phyloP scores from a whole-genome alignment of 2,888 invertebrate species.

The Andricus curvator region DNA sequence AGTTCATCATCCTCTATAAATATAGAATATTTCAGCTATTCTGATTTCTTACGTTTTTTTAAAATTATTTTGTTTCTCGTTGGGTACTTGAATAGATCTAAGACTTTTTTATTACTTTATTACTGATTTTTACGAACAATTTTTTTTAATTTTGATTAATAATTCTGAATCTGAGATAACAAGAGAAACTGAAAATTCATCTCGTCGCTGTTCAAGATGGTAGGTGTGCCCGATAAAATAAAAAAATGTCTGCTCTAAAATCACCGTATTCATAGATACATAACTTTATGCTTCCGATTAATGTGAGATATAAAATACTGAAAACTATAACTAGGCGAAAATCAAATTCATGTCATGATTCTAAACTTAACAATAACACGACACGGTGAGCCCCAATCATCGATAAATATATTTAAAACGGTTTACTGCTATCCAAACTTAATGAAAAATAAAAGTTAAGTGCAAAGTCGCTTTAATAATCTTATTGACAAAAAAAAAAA shows the following conservation, averaged over 20 bases:
- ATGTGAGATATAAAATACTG: slow-evolving; percentile 47
- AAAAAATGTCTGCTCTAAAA: neutral
- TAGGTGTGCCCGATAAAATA: neutral
- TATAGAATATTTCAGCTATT: slow-evolving; percentile 11
- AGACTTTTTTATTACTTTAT: too few relatives aligned
- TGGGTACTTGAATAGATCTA: too few relatives aligned
- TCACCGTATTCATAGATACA: slow-evolving; percentile 5
- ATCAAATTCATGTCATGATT: slow-evolving; percentile 10
- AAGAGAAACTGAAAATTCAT: neutral
- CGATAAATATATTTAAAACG: too few relatives aligned
- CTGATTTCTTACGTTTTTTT: slow-evolving; percentile 23
- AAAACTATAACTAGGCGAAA: slow-evolving; percentile 29
- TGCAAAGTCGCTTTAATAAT: too few relatives aligned
- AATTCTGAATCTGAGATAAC: neutral
- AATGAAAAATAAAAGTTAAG: too few relatives aligned
- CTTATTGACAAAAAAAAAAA: too few relatives aligned
- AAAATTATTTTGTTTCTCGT: neutral
- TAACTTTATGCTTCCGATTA: slow-evolving; percentile 53
- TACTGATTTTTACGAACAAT: too few relatives aligned
- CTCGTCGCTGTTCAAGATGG: slow-evolving; percentile 7
- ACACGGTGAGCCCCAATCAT: too few relatives aligned
- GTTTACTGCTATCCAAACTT: too few relatives aligned
- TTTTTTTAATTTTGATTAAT: too few relatives aligned
- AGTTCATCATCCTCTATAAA: neutral
- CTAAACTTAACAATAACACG: neutral